These are phyloP conservation scores for Illadopsis cleaveri DNA, from an alignment of 2,113 vertebrate genomes.

Conservation along the genomic window DNA sequence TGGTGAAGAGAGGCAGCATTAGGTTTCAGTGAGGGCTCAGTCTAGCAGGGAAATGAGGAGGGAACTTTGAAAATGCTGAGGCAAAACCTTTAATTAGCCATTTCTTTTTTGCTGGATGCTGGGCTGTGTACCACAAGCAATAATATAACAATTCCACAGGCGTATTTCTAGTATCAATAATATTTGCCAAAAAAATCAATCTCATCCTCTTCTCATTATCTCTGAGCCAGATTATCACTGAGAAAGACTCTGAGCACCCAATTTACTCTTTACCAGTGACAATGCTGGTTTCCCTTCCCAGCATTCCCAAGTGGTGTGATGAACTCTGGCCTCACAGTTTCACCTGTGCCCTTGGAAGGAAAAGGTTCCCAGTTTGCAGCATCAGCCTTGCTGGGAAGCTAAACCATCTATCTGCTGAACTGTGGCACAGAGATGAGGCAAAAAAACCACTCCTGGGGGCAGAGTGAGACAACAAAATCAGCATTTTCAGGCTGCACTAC, in stretches of 20 bases:
- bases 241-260: background rate
- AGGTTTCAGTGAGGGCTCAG: background rate
- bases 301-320: background rate
- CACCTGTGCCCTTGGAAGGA: background rate
- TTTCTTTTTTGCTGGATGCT: background rate
- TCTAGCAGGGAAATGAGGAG: background rate
- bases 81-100: background rate
- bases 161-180: background rate
- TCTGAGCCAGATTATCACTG: background rate
- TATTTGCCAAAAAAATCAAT: background rate
- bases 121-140: background rate
- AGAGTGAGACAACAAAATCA: background rate
- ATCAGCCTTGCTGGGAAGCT: background rate
- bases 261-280: background rate
- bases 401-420: background rate
- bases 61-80: background rate
- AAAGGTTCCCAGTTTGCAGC: background rate
- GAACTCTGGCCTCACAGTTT: background rate
- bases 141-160: background rate
- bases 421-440: background rate
- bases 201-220: background rate
- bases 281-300: background rate
- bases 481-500: background rate
- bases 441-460: background rate
- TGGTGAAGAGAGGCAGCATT: background rate